Evolutionary conservation across 2,797 vertebrate species (phyloP).

Genomic region (Rhinoraja longicauda): DNA sequence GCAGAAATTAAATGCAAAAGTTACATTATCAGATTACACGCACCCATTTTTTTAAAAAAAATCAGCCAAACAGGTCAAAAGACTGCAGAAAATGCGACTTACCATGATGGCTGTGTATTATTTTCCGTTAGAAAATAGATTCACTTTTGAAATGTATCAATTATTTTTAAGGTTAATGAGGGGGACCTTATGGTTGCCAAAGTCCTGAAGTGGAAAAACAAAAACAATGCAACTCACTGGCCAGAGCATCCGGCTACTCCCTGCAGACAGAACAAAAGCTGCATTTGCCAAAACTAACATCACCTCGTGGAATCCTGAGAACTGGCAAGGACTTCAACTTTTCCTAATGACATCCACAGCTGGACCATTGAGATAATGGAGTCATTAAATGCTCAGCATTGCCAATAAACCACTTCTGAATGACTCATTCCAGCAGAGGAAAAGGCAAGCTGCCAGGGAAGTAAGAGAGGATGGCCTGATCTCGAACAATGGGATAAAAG

Average conservation of each 20-base stretch:
- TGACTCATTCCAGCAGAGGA: conserved; percentile 32
- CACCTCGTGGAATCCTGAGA: conserved; percentile 20
- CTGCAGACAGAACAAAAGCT: conserved; percentile 29
- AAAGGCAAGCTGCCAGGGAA: conserved; percentile 25
- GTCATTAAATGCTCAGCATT: conserved; percentile 29
- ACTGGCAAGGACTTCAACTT: conserved; percentile 35
- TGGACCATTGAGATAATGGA: conserved; percentile 35
- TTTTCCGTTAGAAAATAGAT: background rate
- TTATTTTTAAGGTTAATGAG: conserved; percentile 14
- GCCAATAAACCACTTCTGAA: conserved; percentile 23
- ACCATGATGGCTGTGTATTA: background rate
- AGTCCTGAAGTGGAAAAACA: conserved; percentile 2
- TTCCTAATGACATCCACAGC: conserved; percentile 36
- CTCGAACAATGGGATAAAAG: conserved; percentile 22
- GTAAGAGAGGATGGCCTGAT: conserved; percentile 25
- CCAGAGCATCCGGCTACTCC: conserved; percentile 9
- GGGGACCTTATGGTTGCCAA: background rate
- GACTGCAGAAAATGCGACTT: background rate
- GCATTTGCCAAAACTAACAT: conserved; percentile 21
- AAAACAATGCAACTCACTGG: conserved; percentile 20
- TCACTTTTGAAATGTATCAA: background rate
- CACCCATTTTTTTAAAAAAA: background rate
- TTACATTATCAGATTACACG: background rate
- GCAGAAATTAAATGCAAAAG: background rate
- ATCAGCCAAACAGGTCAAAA: background rate